Evolutionary conservation across 2,797 vertebrate species (phyloP), one percentile per base, ranked within the genome.

Genomic region (Trachops cirrhosus): DNA sequence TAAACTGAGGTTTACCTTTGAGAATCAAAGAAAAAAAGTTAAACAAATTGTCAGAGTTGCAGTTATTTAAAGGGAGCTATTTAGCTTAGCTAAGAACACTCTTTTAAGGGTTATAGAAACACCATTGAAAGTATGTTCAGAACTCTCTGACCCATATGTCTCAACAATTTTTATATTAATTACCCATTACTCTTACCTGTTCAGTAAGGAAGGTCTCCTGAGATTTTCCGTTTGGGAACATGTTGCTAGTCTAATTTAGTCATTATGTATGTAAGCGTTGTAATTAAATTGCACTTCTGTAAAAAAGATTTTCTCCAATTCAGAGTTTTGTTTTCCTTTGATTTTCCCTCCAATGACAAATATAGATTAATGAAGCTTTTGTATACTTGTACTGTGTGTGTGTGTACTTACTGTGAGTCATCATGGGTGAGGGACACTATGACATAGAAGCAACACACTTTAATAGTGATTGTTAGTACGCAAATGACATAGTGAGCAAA

Each of bases 1-100:
- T 90, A 75, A 62, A 12, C 24, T 73, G 83, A 91, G 11, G 44
- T 71, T 88, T 94, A 90, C 32, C 26, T 77, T 71, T 67, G 16
- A 94, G 64, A 73, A 32, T 85, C 48, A 82, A 91, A 89, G 54
- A 95, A 41, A 80, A 92, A 88, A 92, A 73, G 32, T 52, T 85
- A 50, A 88, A 74, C 8, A 67, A 62, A 78, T 83, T 73, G 22
- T 67, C 71, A 46, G 32, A 73, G 18, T 91, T 91, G 91, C 79
- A 90, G 29, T 73, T 78, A 75, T 83, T 86, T 86, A 91, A 89
- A 75, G 70, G 32, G 26, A 24, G 8, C 46, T 88, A 46, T 78
- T 86, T 89, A 93, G 29, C 19, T 26, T 89, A 41, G 88, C 93
- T 91, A 93, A 82, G 87, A 89, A 84, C 24, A 94, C 10, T 32